Conservation (phyloP, 2,113 vertebrate species). For the Nothocercus julius region DNA sequence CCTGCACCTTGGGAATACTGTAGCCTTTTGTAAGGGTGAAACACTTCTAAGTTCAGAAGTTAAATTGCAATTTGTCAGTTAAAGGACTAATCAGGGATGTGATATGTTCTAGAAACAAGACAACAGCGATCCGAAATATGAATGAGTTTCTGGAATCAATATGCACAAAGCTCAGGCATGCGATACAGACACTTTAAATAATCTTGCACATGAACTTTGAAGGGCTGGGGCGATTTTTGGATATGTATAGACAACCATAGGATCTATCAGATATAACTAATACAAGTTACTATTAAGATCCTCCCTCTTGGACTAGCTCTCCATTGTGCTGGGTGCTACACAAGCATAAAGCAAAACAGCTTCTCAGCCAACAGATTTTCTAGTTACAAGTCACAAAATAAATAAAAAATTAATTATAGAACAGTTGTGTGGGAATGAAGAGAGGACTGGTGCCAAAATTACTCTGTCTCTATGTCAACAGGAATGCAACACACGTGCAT, state of each 20-base stretch:
- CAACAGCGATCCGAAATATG: not conserved
- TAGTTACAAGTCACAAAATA: not conserved
- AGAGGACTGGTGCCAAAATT: not conserved
- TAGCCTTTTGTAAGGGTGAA: not conserved
- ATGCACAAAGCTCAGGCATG: not conserved
- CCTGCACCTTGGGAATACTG: not conserved
- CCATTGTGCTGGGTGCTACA: not conserved
- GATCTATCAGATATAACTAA: not conserved
- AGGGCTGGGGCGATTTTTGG: not conserved
- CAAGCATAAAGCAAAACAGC: not conserved
- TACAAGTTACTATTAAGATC: not conserved
- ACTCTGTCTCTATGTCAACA: not conserved
- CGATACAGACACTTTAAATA: not conserved
- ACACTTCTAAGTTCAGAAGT: not conserved
- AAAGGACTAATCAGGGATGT: not conserved
- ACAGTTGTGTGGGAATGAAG: not conserved
- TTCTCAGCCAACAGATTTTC: not conserved
- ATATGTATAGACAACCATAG: not conserved
- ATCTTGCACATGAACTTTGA: not conserved
- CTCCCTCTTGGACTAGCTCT: not conserved
- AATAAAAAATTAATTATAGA: not conserved
- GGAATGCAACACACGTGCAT: not conserved
- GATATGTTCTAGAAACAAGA: not conserved
- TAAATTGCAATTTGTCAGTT: not conserved
- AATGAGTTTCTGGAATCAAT: not conserved